A percentile compares a stretch with the other conserved stretches of the same genome.
Evolutionary conservation across 2,113 vertebrate species (phyloP).

Genomic region (Hippoglossus stenolepis): DNA sequence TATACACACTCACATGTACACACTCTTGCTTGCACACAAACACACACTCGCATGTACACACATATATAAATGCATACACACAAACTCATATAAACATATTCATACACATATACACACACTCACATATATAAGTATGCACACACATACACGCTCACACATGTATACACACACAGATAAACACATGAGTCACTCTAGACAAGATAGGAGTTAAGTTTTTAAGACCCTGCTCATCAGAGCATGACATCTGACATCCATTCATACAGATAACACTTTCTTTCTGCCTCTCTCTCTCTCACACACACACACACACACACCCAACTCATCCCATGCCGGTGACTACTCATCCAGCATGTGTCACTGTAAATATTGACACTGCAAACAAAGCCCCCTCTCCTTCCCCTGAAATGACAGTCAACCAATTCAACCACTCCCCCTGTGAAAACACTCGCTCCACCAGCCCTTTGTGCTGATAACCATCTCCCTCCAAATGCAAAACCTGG

Average conservation of each 20-base stretch:
- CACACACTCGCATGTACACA: no score
- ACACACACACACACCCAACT: slow-evolving; percentile 32
- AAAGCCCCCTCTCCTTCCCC: slow-evolving; percentile 63
- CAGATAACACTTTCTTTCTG: slow-evolving; percentile 35
- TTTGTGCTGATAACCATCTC: slow-evolving; percentile 61
- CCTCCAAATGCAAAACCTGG: slow-evolving; percentile 31
- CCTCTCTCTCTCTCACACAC: not conserved
- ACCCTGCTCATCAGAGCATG: slow-evolving; percentile 33
- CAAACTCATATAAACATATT: not conserved
- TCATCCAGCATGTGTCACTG: slow-evolving; percentile 68
- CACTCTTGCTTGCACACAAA: no score
- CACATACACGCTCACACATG: not conserved
- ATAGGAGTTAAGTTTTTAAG: slow-evolving; percentile 12
- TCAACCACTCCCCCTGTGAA: slow-evolving; percentile 64
- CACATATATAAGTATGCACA: no score
- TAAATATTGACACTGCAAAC: slow-evolving; percentile 84
- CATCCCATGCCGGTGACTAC: slow-evolving; percentile 56
- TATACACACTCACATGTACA: no score
- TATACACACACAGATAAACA: not conserved
- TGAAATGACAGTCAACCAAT: slow-evolving; percentile 54
- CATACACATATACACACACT: not conserved
- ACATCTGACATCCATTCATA: slow-evolving; percentile 46
- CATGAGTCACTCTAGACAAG: not conserved
- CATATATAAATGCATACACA: no score
- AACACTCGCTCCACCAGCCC: slow-evolving; percentile 49